Evolutionary conservation across 2,797 vertebrate species (phyloP).

Genomic region (Falco novaeseelandiae): DNA sequence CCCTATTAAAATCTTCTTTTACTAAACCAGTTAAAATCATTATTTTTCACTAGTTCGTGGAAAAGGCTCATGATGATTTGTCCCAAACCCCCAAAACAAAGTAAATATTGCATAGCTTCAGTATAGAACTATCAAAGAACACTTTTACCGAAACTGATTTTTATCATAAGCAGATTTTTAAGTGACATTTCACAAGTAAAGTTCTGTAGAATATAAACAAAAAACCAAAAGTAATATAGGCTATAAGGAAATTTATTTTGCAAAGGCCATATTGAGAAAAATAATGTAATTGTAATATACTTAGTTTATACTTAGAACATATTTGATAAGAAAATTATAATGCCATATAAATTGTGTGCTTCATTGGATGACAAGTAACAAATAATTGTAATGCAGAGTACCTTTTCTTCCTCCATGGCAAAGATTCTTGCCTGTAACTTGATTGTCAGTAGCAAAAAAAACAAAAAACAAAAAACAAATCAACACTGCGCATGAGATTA

Average conservation of each 20-base stretch:
- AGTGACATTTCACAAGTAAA: background rate
- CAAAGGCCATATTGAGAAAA: background rate
- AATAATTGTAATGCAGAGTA: conserved; percentile 59
- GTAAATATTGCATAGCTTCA: background rate
- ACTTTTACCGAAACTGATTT: background rate
- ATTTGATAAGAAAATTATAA: no score
- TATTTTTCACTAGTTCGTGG: background rate
- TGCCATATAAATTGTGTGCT: background rate
- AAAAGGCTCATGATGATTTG: background rate
- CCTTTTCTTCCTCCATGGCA: conserved; percentile 90
- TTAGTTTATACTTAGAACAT: background rate
- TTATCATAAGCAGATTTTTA: background rate
- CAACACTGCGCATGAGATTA: background rate
- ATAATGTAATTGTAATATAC: background rate
- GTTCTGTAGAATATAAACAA: background rate
- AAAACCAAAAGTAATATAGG: background rate
- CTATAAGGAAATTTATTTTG: background rate
- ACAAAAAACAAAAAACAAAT: background rate
- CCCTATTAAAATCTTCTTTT: background rate
- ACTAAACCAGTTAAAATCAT: background rate
- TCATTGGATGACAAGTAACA: background rate
- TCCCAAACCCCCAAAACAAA: background rate
- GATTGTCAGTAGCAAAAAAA: background rate
- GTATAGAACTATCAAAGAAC: background rate
- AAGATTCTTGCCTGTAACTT: conserved; percentile 89